Conservation (phyloP, 2,113 vertebrate genomes). For the Poeciliopsis prolifica region DNA sequence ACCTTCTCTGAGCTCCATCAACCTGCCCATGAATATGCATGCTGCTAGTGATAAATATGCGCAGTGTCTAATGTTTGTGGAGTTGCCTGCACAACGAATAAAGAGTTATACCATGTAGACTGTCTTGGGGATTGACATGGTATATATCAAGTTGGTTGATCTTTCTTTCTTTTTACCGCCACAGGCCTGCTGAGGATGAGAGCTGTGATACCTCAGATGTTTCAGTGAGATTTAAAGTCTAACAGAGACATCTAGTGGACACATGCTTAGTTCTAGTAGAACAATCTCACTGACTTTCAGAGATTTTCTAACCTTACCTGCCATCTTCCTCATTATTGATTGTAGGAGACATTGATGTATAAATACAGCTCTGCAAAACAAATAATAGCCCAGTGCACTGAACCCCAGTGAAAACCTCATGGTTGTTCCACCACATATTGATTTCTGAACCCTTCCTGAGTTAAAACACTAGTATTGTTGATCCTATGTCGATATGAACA, state of each 20-base stretch:
- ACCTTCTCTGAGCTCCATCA: conserved; percentile 75
- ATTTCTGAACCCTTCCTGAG: too few relatives aligned
- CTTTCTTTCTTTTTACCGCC: conserved; percentile 39
- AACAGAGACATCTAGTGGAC: conserved; percentile 74
- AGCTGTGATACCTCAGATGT: neutral
- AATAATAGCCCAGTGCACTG: too few relatives aligned
- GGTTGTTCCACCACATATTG: too few relatives aligned
- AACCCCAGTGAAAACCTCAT: too few relatives aligned
- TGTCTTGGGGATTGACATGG: conserved; percentile 47
- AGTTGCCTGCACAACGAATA: conserved; percentile 61
- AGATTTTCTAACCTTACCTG: neutral
- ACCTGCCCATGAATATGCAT: conserved; percentile 77
- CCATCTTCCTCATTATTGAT: neutral
- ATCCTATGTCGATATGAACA: too few relatives aligned
- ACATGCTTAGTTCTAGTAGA: neutral
- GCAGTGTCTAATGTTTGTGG: conserved; percentile 61
- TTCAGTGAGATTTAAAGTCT: conserved; percentile 24
- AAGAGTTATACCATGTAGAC: conserved; percentile 51
- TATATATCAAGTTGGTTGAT: conserved; percentile 50
- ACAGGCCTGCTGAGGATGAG: conserved; percentile 28
- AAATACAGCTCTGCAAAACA: too few relatives aligned
- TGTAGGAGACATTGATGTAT: too few relatives aligned
- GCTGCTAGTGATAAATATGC: conserved; percentile 61
- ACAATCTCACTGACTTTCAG: neutral
- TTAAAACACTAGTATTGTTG: too few relatives aligned